Evolutionary conservation across 2,888 invertebrate genomes (phyloP), one percentile per base, ranked within the genome.

Genomic region (Catocala sponsa): DNA sequence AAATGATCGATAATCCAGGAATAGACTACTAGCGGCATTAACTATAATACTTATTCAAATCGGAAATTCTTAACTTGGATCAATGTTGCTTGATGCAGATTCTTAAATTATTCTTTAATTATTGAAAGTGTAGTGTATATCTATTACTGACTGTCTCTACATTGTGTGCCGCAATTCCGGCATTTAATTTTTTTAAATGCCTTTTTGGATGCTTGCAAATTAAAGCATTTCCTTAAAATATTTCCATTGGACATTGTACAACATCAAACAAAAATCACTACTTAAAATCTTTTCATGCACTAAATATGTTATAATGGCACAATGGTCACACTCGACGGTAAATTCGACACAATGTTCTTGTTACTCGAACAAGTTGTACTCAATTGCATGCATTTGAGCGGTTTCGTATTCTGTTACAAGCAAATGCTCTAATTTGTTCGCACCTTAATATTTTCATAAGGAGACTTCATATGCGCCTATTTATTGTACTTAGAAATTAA

Each of bases 171-270:
- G 69, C 61, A 59, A 60, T 49, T 59, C 63, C 49, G 54, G 64
- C 69, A 74, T 74, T 82, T n/a, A n/a, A n/a, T 82, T 77, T 82
- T 82, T 82, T 83, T 81, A 70, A 41, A 63, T 70, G 61, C 72
- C 80, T 79, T 75, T 72, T 0, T 0, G 2, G 49, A 2, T 49
- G 33, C 33, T 7, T 33, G 6, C 49, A 33, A 33, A 49, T 11
- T 33, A 32, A 10, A 10, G 9, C 7, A 38, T 9, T 38, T 6
- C 7, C 35, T 38, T 38, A 38, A 38, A 38, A 38, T 9, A 9
- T 38, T 38, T 0, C 9, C 1, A 38, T 38, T 7, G 4, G 2
- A 25, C 25, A 25, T 25, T 25, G 25, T 25, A 25, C 25, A 25
- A 25, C 25, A 25, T 25, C 25, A 25, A 25, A 25, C 4, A 25